Percentiles rank a stretch among this genome's conserved stretches.
These are phyloP conservation scores for Rhizoglyphus robini DNA, from an alignment of 1,140 invertebrate genomes.

Conservation along the genomic window DNA sequence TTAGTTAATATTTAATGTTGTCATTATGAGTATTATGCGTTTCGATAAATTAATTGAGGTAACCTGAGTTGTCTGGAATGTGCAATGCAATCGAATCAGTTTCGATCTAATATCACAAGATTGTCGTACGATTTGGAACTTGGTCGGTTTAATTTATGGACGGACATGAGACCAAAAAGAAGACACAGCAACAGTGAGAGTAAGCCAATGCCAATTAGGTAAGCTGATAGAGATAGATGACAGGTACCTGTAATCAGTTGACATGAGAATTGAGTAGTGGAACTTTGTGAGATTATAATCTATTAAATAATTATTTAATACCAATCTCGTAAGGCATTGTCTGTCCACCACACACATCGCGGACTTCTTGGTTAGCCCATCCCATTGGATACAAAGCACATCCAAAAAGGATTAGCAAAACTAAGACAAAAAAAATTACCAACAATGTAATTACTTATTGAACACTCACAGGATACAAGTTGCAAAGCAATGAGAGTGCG, in stretches of 20 bases:
- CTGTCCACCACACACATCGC: conserved; percentile 44
- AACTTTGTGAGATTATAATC: neutral
- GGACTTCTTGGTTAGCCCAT: conserved; percentile 51
- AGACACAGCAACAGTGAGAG: neutral
- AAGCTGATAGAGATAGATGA: neutral
- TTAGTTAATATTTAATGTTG: too few relatives aligned
- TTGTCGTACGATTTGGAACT: neutral
- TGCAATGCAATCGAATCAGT: neutral
- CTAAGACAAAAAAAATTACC: conserved; percentile 37
- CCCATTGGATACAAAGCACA: conserved; percentile 49
- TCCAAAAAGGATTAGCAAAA: conserved; percentile 45
- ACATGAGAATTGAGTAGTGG: neutral
- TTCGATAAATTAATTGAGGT: neutral
- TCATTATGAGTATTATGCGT: too few relatives aligned
- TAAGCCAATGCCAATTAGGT: neutral
- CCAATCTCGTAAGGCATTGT: conserved; percentile 47
- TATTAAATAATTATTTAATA: conserved; percentile 30
- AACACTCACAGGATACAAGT: conserved; percentile 13
- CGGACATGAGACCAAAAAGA: neutral
- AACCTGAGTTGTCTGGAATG: neutral
- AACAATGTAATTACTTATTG: neutral
- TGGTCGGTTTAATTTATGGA: neutral
- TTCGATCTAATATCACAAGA: conserved; percentile 5
- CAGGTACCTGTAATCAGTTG: neutral
- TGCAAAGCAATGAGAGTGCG: conserved; percentile 14